Conservation (phyloP, 2,888 invertebrate genomes). For the Geophilus truncorum region DNA sequence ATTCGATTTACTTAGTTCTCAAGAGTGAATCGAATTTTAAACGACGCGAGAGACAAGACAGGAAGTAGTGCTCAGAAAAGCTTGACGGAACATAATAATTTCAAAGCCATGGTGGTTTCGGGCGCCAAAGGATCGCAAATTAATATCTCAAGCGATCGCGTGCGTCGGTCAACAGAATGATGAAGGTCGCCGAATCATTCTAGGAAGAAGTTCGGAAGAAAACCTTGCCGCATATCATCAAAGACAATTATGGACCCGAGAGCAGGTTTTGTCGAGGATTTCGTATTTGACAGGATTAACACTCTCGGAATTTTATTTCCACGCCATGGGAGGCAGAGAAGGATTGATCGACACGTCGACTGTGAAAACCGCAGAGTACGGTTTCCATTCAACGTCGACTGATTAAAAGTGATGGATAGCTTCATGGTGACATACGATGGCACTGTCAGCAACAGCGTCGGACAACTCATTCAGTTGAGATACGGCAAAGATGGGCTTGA, state of each 20-base stretch:
- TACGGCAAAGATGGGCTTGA: conserved; percentile 99
- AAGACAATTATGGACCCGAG: conserved; percentile 99
- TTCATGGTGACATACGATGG: conserved; percentile 99
- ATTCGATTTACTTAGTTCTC: too few species aligned
- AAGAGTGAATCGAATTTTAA: conserved; percentile 95
- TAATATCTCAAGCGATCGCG: conserved; percentile 98
- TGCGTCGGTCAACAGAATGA: conserved; percentile 99
- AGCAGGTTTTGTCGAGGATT: conserved; percentile 99
- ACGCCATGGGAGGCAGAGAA: conserved; percentile 99
- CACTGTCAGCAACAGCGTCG: conserved; percentile 94
- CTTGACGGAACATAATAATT: conserved; percentile 96
- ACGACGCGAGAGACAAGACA: conserved; percentile 99
- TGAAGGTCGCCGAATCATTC: conserved; percentile 99
- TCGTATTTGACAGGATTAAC: conserved; percentile 98
- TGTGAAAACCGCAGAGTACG: conserved; percentile 99
- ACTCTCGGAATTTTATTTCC: conserved; percentile 98
- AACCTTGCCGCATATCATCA: conserved; percentile 98
- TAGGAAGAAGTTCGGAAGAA: conserved; percentile 98
- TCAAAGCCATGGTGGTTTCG: conserved; percentile 99
- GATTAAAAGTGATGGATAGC: conserved; percentile 99
- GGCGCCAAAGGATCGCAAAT: conserved; percentile 99
- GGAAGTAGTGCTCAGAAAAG: conserved; percentile 99
- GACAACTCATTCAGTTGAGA: conserved; percentile 90
- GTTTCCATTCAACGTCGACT: conserved; percentile 98
- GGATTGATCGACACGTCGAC: conserved; percentile 99